phyloP scores from a whole-genome alignment of 2,888 invertebrate genomes.

The Coremacera marginata region DNA sequence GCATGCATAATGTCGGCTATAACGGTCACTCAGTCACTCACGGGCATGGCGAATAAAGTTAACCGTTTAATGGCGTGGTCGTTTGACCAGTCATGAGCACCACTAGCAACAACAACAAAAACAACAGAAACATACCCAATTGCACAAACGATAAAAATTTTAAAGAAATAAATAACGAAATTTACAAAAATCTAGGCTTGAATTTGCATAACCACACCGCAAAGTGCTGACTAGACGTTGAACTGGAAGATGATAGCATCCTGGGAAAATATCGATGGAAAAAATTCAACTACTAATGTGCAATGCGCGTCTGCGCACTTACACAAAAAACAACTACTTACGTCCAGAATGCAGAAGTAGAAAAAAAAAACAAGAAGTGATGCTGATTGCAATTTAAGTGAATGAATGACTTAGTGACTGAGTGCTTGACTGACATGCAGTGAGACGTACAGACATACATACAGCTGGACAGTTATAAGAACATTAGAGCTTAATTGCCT shows the following conservation, averaged over 20 bases:
- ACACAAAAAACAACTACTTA: background rate
- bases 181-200: slow-evolving; percentile 26
- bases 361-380: slow-evolving; percentile 34
- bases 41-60: slow-evolving; percentile 14
- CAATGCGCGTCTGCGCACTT: background rate
- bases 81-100: background rate
- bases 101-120: background rate
- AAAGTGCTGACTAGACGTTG: background rate
- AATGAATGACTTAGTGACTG: slow-evolving; percentile 16
- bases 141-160: slow-evolving; percentile 12
- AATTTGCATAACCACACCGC: slow-evolving; percentile 34
- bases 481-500: background rate
- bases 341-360: background rate
- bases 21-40: slow-evolving; percentile 36
- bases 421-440: background rate
- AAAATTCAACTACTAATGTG: background rate
- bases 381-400: slow-evolving; percentile 52
- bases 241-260: background rate
- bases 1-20: slow-evolving; percentile 33
- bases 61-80: slow-evolving; percentile 29
- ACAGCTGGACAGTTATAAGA: background rate
- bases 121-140: background rate
- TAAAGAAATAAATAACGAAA: slow-evolving; percentile 11
- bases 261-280: background rate
- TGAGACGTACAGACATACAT: background rate